Conservation (phyloP, 2,797 vertebrate species). For the Cyprinella venusta region DNA sequence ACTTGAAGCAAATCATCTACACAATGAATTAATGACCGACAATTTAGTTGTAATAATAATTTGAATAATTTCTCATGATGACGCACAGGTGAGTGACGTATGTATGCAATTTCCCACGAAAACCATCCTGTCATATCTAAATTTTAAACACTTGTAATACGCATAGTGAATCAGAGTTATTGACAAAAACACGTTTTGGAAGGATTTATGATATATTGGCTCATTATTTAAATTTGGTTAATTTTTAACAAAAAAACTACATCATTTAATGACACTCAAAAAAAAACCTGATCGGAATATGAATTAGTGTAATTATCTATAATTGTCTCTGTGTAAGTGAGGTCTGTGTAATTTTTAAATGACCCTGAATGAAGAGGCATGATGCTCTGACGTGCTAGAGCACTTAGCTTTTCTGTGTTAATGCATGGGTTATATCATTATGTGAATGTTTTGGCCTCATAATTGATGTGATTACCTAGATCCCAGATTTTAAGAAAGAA, state of each 20-base stretch:
- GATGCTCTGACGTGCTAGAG: conserved; percentile 36
- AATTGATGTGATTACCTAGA: conserved; percentile 24
- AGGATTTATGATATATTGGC: neutral
- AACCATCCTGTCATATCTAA: neutral
- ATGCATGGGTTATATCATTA: conserved; percentile 47
- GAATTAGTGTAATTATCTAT: conserved; percentile 46
- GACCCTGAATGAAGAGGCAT: conserved; percentile 47
- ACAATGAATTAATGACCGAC: too few species aligned
- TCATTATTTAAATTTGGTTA: neutral
- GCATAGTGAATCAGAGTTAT: neutral
- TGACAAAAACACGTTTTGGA: neutral
- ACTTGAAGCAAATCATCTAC: too few species aligned
- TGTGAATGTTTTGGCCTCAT: conserved; percentile 24
- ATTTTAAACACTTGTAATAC: neutral
- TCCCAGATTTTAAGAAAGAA: conserved; percentile 10
- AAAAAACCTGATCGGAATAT: conserved; percentile 21
- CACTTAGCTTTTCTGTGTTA: conserved; percentile 48
- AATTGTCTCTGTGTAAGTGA: conserved; percentile 45
- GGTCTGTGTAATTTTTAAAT: conserved; percentile 54
- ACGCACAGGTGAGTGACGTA: neutral
- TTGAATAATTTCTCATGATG: neutral
- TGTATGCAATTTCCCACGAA: neutral
- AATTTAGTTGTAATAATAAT: too few species aligned
- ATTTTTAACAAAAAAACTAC: neutral
- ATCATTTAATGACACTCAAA: neutral